These are phyloP conservation scores for Octonoba sinensis DNA, from an alignment of 2,888 invertebrate genomes.

Conservation along the genomic window DNA sequence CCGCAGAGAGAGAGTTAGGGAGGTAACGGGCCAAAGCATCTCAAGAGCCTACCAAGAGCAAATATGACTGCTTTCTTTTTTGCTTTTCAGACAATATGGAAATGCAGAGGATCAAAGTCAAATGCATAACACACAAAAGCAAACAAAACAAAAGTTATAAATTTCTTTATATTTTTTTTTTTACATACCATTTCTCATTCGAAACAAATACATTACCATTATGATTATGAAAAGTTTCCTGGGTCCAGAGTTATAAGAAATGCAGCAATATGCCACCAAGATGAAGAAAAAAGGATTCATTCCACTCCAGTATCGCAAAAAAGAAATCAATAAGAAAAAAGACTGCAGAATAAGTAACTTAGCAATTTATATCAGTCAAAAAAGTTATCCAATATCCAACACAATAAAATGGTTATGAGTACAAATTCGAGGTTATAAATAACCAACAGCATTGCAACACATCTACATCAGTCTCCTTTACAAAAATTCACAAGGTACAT, in stretches of 20 bases:
- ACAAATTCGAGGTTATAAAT: too few relatives aligned
- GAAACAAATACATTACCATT: slow-evolving; percentile 53
- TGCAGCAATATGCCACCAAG: slow-evolving; percentile 20
- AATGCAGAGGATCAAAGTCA: slow-evolving; percentile 57
- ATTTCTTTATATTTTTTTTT: slow-evolving; percentile 3
- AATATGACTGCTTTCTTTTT: slow-evolving; percentile 56
- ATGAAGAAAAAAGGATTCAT: slow-evolving; percentile 1
- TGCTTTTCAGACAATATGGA: slow-evolving; percentile 53
- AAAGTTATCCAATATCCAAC: too few relatives aligned
- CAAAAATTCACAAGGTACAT: too few relatives aligned
- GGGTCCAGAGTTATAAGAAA: slow-evolving; percentile 22
- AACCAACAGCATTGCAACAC: too few relatives aligned
- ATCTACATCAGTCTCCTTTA: too few relatives aligned
- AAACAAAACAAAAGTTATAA: slow-evolving; percentile 39
- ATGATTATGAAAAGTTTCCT: slow-evolving; percentile 10
- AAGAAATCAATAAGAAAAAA: slow-evolving; percentile 18
- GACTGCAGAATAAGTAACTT: not conserved
- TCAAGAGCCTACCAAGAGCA: slow-evolving; percentile 61
- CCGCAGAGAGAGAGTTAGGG: slow-evolving; percentile 29
- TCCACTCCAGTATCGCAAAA: too few relatives aligned
- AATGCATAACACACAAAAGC: slow-evolving; percentile 32
- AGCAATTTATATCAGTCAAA: too few relatives aligned
- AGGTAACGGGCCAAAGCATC: slow-evolving; percentile 54
- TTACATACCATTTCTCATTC: slow-evolving; percentile 43
- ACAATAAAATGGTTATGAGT: too few relatives aligned